These are phyloP conservation scores for Atrina japonica DNA, from an alignment of 2,888 invertebrate species.

Conservation along the genomic window DNA sequence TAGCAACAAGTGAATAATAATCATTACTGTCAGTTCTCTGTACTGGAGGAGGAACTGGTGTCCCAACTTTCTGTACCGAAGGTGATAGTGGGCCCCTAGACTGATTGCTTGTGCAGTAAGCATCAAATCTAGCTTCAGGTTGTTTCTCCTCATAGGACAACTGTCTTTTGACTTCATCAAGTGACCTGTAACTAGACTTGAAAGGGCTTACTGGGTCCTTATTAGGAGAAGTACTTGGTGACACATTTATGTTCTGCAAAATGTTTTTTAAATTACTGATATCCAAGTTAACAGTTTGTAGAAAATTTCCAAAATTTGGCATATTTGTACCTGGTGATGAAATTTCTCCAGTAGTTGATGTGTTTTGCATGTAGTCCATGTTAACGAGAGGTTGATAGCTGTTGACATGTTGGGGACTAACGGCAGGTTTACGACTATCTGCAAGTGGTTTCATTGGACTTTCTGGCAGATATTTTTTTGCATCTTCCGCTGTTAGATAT, in stretches of 20 bases:
- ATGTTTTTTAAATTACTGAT: constrained; percentile 41
- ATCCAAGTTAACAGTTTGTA: constrained; percentile 35
- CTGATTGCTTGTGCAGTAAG: constrained; percentile 3
- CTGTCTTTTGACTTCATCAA: neutral
- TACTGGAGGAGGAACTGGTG: neutral
- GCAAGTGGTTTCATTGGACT: neutral
- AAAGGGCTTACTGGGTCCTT: neutral
- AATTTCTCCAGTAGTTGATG: too few species aligned
- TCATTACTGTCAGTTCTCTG: constrained; percentile 10
- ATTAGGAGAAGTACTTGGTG: constrained; percentile 20
- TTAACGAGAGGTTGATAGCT: too few species aligned
- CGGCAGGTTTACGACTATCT: too few species aligned
- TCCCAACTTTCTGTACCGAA: too few species aligned
- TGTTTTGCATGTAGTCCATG: too few species aligned
- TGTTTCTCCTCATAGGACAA: constrained; percentile 19
- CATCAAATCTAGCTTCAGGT: constrained; percentile 16
- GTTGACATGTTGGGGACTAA: too few species aligned
- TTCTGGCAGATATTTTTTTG: neutral
- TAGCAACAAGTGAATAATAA: constrained; percentile 12
- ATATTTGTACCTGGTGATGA: too few species aligned
- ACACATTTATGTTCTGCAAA: constrained; percentile 36
- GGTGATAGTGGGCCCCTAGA: neutral
- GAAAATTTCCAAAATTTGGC: constrained; percentile 19
- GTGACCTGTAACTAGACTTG: neutral
- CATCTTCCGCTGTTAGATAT: constrained; percentile 12